These are phyloP conservation scores for Cydia splendana DNA, from an alignment of 1,140 invertebrate species.

Conservation along the genomic window DNA sequence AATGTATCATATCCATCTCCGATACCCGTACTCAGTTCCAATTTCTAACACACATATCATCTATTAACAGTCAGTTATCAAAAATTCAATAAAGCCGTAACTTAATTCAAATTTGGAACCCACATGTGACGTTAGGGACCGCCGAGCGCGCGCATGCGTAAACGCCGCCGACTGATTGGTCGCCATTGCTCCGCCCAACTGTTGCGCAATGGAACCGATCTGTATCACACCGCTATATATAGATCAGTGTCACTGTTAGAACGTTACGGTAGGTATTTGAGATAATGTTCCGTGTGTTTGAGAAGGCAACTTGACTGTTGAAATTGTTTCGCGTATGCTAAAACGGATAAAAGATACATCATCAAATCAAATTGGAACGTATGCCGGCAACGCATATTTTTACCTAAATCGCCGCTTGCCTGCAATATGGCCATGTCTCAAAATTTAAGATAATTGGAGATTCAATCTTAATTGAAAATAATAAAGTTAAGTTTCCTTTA, in stretches of 20 bases:
- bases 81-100: not conserved
- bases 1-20: not conserved
- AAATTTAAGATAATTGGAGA: too few species aligned
- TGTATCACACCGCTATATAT: constrained; percentile 14
- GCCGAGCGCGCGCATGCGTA: not conserved
- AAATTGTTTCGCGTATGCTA: not conserved
- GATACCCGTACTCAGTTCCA: not conserved
- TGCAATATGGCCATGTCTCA: too few species aligned
- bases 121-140: not conserved
- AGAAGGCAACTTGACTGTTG: not conserved
- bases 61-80: not conserved
- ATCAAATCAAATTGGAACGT: too few species aligned
- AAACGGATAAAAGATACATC: too few species aligned
- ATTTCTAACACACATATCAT: not conserved
- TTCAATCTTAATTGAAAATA: too few species aligned
- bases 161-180: not conserved
- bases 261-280: not conserved
- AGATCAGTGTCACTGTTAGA: constrained; percentile 7
- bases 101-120: not conserved
- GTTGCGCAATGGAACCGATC: not conserved
- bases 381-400: too few species aligned
- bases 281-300: not conserved
- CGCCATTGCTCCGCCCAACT: constrained; percentile 2
- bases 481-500: too few species aligned
- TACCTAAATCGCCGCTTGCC: too few species aligned